Conservation (phyloP, 2,888 invertebrate genomes). For the Drosophila lutescens region DNA sequence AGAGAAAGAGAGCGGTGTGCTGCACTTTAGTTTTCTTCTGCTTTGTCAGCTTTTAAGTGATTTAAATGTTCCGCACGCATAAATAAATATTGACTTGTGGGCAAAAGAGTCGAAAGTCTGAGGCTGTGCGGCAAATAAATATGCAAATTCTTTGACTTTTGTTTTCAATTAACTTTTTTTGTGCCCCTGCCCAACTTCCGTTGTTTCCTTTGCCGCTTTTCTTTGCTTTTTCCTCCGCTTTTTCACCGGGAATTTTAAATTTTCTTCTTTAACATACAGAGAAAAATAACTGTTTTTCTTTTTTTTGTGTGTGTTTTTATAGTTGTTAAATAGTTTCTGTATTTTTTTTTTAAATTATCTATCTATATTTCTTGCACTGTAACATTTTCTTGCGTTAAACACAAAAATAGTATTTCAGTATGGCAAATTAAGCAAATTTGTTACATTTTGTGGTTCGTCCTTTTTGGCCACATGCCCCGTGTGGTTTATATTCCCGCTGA, state of each 20-base stretch:
- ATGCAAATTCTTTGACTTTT: slow-evolving; percentile 79
- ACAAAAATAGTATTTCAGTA: slow-evolving; percentile 3
- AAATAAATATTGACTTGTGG: slow-evolving; percentile 74
- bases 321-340: not conserved
- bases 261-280: slow-evolving; percentile 11
- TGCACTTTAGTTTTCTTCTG: slow-evolving; percentile 23
- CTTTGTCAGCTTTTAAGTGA: slow-evolving; percentile 52
- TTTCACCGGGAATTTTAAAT: not conserved
- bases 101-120: slow-evolving; percentile 50
- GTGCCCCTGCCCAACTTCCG: slow-evolving; percentile 1
- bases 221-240: slow-evolving; percentile 3
- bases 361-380: not conserved
- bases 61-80: slow-evolving; percentile 70
- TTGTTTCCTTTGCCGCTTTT: slow-evolving; percentile 17
- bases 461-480: slow-evolving; percentile 11
- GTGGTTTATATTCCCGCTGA: slow-evolving; percentile 61
- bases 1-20: not conserved
- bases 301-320: not conserved
- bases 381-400: not conserved
- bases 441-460: slow-evolving; percentile 46
- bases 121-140: slow-evolving; percentile 61
- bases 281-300: not conserved
- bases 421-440: slow-evolving; percentile 64
- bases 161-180: slow-evolving; percentile 77
- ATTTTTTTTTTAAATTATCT: not conserved